Evolutionary conservation across 2,113 vertebrate species (phyloP).

Genomic region (Calypte anna): DNA sequence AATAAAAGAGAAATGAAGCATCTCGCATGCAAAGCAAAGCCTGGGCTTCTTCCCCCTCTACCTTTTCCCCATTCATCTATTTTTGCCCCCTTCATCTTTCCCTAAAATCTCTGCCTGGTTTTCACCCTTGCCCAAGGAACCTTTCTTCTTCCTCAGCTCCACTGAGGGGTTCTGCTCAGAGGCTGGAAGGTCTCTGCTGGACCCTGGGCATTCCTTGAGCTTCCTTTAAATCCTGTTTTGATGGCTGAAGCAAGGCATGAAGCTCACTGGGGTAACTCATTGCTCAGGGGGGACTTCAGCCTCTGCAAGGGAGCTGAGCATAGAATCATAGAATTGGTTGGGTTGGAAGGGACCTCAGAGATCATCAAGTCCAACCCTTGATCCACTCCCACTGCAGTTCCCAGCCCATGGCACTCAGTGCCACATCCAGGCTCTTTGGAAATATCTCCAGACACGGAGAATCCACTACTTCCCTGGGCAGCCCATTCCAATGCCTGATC

Average conservation of each 20-base stretch:
- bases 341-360: too few species aligned
- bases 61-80: neutral
- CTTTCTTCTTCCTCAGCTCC: neutral
- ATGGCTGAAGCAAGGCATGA: neutral
- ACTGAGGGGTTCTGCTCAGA: neutral
- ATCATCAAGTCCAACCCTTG: too few species aligned
- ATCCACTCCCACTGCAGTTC: too few species aligned
- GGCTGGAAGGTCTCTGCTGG: neutral
- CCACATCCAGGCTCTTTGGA: too few species aligned
- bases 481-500: too few species aligned
- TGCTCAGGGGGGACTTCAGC: neutral
- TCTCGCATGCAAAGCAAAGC: neutral
- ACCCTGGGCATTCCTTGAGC: neutral
- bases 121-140: neutral
- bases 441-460: too few species aligned
- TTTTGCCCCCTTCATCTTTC: fast-evolving
- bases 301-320: fast-evolving
- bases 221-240: neutral
- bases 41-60: neutral
- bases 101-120: neutral
- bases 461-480: too few species aligned
- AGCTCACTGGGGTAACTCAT: neutral
- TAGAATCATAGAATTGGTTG: too few species aligned
- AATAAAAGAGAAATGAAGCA: neutral
- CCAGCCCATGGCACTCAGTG: too few species aligned